Evolutionary conservation across 2,797 vertebrate genomes (phyloP), one percentile per base, ranked within the genome.

Genomic region (Sorex maritimensis): DNA sequence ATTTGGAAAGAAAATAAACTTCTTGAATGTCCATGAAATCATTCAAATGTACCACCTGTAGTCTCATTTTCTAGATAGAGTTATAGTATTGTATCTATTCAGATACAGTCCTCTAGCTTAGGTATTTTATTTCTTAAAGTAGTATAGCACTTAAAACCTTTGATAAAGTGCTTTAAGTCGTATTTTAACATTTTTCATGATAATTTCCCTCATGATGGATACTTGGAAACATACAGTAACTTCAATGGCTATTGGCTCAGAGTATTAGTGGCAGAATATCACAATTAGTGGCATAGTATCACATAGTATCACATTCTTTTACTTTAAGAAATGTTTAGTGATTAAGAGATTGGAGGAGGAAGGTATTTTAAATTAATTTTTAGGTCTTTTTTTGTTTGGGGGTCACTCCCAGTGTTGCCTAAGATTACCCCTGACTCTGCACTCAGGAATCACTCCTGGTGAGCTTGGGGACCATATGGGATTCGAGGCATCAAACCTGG

Each of bases 1-100:
- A 30, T 68, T 90, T 86, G 30, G 17, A 90, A 65, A 72, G 52
- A 90, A 92, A 94, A 86, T 41, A 90, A 82, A 73, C 15, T 81
- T 91, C 15, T 69, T 28, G 44, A 88, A 24, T 90, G 6, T 44
- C 52, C 67, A 55, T 92, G 75, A 86, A 91, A 30, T 94, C 44
- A 75, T 79, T 92, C 75, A 90, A 28, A 90, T 67, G 21, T 52
- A 81, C 61, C 88, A 75, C 46, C 44, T 88, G 1, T 19, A 61
- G 19, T 3, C 24, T 80, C 68, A 11, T 74, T 90, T 77, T 77
- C 68, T 88, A 71, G 52, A 86, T 82, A 93, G 15, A 75, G 24
- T 11, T 79, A 1, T 73, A 91, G 5, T 88, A 41, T 75, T 92
- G 86, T 71, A 26, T 93, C 84, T 86, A 13, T 90, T 92, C 19